Conservation (phyloP, 2,113 vertebrate species). For the Stomatorhinus ivindoensis region DNA sequence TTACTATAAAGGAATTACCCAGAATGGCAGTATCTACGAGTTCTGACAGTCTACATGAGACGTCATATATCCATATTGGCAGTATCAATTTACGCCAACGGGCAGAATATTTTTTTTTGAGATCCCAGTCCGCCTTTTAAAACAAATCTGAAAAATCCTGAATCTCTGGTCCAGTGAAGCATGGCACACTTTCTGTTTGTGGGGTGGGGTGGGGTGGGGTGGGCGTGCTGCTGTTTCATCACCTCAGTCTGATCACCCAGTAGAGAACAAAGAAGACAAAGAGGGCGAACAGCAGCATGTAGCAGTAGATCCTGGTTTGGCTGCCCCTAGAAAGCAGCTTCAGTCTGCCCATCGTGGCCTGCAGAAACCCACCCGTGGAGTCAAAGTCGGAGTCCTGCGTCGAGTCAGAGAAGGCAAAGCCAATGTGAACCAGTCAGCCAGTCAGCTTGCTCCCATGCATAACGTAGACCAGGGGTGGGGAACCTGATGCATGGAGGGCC, state of each 20-base stretch:
- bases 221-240: slow-evolving; percentile 35
- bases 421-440: neutral
- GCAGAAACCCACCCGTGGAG: slow-evolving; percentile 82
- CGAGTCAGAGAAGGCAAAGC: neutral
- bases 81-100: neutral
- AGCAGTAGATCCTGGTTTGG: slow-evolving; percentile 84
- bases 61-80: neutral
- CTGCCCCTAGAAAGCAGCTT: slow-evolving; percentile 87
- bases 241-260: slow-evolving; percentile 82
- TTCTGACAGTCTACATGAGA: neutral
- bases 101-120: neutral
- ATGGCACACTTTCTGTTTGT: slow-evolving; percentile 20
- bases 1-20: neutral
- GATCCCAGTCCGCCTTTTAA: neutral
- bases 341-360: slow-evolving; percentile 82
- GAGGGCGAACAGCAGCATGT: slow-evolving; percentile 86
- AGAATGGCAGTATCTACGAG: neutral
- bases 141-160: neutral
- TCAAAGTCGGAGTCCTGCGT: slow-evolving; percentile 86
- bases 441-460: neutral
- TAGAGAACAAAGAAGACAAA: slow-evolving; percentile 95
- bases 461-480: too few relatives aligned
- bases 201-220: slow-evolving; percentile 5
- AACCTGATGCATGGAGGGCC: too few relatives aligned
- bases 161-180: slow-evolving; percentile 15